phyloP scores from a whole-genome alignment of 2,113 vertebrate species.

The Glareola pratincola region DNA sequence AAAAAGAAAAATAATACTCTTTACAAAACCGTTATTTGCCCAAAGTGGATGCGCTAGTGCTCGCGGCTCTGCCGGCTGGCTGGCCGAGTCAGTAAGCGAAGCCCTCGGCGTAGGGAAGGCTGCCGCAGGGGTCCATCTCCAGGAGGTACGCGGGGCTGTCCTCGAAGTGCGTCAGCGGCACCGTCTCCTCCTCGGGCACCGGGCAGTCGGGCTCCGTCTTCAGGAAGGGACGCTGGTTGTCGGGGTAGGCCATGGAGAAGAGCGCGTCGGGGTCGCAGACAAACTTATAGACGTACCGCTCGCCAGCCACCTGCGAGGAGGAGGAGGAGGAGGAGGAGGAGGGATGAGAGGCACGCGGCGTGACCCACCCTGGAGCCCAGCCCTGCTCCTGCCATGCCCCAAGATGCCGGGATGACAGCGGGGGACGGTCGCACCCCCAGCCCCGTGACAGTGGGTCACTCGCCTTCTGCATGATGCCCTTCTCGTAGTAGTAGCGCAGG shows the following conservation, averaged over 20 bases:
- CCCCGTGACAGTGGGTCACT: neutral
- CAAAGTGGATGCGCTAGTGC: slow-evolving; percentile 54
- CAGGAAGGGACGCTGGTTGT: slow-evolving; percentile 93
- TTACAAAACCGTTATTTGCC: slow-evolving; percentile 67
- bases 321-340: neutral
- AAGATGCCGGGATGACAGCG: neutral
- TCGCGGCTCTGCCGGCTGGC: slow-evolving; percentile 7
- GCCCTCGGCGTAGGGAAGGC: slow-evolving; percentile 84
- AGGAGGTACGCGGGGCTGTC: slow-evolving; percentile 84
- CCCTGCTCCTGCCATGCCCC: accelerated
- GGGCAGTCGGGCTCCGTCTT: slow-evolving; percentile 86
- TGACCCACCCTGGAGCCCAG: accelerated
- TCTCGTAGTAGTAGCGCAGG: slow-evolving; percentile 97
- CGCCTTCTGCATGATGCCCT: slow-evolving; percentile 99
- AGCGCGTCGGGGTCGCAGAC: slow-evolving; percentile 95
- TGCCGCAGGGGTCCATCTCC: slow-evolving; percentile 85
- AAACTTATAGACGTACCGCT: slow-evolving; percentile 96
- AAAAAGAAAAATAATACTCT: slow-evolving; percentile 10
- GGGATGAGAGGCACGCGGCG: neutral
- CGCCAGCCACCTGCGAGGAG: slow-evolving; percentile 84
- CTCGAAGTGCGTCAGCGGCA: slow-evolving; percentile 92
- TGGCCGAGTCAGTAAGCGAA: slow-evolving; percentile 84
- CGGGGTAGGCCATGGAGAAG: slow-evolving; percentile 96
- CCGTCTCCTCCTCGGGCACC: slow-evolving; percentile 83
- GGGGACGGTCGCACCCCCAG: accelerated